A percentile compares a stretch with the other conserved stretches of the same genome.
These are phyloP conservation scores for Papilio gigon DNA, from an alignment of 2,888 invertebrate genomes.

Conservation along the genomic window DNA sequence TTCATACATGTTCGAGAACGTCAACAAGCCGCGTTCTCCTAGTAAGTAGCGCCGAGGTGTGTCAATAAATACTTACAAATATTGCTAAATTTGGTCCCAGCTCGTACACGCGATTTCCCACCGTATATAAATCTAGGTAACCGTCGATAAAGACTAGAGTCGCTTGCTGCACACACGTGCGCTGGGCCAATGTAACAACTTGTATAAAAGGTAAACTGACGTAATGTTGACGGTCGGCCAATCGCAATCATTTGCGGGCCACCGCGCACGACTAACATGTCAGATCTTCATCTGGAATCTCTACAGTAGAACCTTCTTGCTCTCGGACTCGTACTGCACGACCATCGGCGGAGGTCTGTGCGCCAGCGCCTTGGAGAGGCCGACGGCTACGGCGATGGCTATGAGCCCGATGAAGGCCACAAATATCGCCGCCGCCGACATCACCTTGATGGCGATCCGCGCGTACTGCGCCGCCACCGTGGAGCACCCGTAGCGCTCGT, in stretches of 20 bases:
- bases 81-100: slow-evolving; percentile 23
- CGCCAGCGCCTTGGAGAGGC: slow-evolving; percentile 56
- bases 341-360: slow-evolving; percentile 55
- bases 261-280: slow-evolving; percentile 30
- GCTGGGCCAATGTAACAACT: not conserved
- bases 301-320: slow-evolving; percentile 68
- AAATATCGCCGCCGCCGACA: slow-evolving; percentile 62
- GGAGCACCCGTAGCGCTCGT: slow-evolving; percentile 72
- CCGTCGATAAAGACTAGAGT: slow-evolving; percentile 20
- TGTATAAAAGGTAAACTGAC: slow-evolving; percentile 35
- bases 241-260: slow-evolving; percentile 18
- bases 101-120: slow-evolving; percentile 17
- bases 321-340: slow-evolving; percentile 66
- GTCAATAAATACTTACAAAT: slow-evolving; percentile 40
- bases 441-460: slow-evolving; percentile 62
- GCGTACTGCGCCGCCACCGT: slow-evolving; percentile 69
- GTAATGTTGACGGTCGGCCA: slow-evolving; percentile 33
- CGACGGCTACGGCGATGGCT: slow-evolving; percentile 57
- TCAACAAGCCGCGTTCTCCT: slow-evolving; percentile 18
- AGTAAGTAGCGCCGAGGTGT: slow-evolving; percentile 23
- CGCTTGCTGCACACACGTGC: not conserved
- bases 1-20: slow-evolving; percentile 16
- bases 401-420: slow-evolving; percentile 63
- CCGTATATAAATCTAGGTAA: slow-evolving; percentile 6
- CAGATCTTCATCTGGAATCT: slow-evolving; percentile 25